A percentile compares a stretch with the other conserved stretches of the same genome.
phyloP scores from a whole-genome alignment of 92 coral and sea anemone genomes.

The Epizoanthus fatuus region DNA sequence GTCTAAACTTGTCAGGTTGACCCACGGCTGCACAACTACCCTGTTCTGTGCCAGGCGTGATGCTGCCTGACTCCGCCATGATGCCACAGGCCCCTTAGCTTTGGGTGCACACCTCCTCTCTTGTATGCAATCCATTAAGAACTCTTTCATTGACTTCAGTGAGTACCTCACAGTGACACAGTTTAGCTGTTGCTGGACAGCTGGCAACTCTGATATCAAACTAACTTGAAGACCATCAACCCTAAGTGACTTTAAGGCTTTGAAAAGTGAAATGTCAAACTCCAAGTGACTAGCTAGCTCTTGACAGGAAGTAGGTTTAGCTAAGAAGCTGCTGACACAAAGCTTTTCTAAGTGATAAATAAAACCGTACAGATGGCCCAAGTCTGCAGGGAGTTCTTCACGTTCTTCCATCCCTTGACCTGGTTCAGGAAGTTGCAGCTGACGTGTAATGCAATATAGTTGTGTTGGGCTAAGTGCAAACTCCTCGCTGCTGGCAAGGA shows the following conservation, averaged over 20 bases:
- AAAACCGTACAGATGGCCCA: constrained; percentile 92
- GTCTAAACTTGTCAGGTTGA: constrained; percentile 76
- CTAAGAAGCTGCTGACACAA: constrained; percentile 68
- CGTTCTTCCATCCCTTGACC: constrained; percentile 65
- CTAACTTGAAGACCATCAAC: constrained; percentile 87
- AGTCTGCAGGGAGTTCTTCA: constrained; percentile 62
- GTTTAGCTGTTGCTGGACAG: constrained; percentile 83
- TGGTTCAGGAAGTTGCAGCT: constrained; percentile 93
- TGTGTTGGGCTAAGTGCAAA: constrained; percentile 93
- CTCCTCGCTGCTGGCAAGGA: constrained; percentile 70
- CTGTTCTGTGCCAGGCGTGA: constrained; percentile 88
- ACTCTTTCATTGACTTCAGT: constrained; percentile 88
- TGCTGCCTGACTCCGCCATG: constrained; percentile 91
- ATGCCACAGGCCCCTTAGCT: constrained; percentile 74
- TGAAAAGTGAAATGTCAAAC: constrained; percentile 96
- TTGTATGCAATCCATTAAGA: constrained; percentile 83
- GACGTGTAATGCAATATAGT: constrained; percentile 92
- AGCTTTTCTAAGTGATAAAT: constrained; percentile 82
- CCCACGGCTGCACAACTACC: constrained; percentile 96
- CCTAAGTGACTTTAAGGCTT: constrained; percentile 75
- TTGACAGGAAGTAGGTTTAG: constrained; percentile 62
- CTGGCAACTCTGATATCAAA: constrained; percentile 78
- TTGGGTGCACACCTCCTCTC: constrained; percentile 82
- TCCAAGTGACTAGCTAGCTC: constrained; percentile 89
- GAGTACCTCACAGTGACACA: constrained; percentile 81